These are phyloP conservation scores for Pachycephus smyrnensis DNA, from an alignment of 2,888 invertebrate species.

Conservation along the genomic window DNA sequence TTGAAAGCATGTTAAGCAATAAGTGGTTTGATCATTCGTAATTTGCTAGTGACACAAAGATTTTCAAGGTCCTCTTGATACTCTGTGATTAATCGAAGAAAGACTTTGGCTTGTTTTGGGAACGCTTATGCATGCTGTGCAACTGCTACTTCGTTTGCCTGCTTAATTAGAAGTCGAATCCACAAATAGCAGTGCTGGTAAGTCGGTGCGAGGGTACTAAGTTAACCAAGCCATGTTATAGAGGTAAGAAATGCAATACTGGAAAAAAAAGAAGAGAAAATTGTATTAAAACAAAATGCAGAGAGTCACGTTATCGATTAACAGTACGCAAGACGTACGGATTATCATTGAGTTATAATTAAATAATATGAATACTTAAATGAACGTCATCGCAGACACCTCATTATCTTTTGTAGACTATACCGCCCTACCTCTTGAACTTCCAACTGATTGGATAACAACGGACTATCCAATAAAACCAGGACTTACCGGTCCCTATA, in stretches of 20 bases:
- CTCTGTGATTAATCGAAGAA: not conserved
- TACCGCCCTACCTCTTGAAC: constrained; percentile 54
- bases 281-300: constrained; percentile 19
- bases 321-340: not conserved
- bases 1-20: not conserved
- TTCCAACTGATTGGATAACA: constrained; percentile 55
- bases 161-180: not conserved
- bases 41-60: not conserved
- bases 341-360: not conserved
- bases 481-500: constrained; percentile 58
- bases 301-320: constrained; percentile 15
- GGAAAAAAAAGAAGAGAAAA: not conserved
- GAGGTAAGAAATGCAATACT: not conserved
- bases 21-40: not conserved
- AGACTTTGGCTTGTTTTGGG: not conserved
- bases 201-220: not conserved
- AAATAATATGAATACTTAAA: not conserved
- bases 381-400: not conserved
- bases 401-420: constrained; percentile 56
- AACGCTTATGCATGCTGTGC: not conserved
- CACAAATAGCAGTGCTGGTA: not conserved
- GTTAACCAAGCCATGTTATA: not conserved
- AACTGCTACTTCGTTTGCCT: not conserved
- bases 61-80: not conserved
- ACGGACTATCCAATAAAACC: constrained; percentile 57